These are phyloP conservation scores for Fukomys damarensis DNA, from an alignment of 2,113 vertebrate genomes.

Conservation along the genomic window DNA sequence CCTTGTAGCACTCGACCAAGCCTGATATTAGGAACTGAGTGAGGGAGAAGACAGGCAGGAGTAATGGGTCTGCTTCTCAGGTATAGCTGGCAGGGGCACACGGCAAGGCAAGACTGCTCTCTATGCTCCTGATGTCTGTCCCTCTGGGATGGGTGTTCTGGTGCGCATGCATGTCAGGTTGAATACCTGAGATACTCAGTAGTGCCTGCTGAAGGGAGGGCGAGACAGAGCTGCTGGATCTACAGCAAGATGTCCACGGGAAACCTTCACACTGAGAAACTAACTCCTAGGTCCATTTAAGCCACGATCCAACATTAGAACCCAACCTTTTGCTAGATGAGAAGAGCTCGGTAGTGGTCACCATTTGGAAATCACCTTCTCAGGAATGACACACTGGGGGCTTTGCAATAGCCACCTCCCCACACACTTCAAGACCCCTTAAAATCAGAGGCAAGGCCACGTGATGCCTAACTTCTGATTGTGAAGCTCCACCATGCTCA, in stretches of 20 bases:
- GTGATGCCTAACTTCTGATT: rapidly evolving
- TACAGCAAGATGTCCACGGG: not conserved
- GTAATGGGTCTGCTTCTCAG: not conserved
- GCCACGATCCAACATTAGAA: not conserved
- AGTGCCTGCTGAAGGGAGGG: rapidly evolving
- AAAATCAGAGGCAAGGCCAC: not conserved
- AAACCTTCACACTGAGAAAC: not conserved
- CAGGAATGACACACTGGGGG: not conserved
- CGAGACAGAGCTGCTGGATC: rapidly evolving
- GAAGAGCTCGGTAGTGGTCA: not conserved
- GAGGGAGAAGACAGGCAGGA: not conserved
- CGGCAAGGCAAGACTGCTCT: not conserved
- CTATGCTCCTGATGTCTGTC: not conserved
- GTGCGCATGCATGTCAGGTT: rapidly evolving
- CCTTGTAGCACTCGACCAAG: not conserved
- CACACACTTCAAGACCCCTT: not conserved
- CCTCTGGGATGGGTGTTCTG: not conserved
- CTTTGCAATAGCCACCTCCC: not conserved
- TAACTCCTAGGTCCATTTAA: not conserved
- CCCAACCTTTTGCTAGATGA: not conserved
- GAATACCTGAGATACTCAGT: rapidly evolving
- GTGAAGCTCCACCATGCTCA: rapidly evolving
- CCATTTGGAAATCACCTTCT: not conserved
- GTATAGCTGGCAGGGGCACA: not conserved
- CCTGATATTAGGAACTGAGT: not conserved